A percentile compares a stretch with the other conserved stretches of the same genome.
Conservation (phyloP, 2,888 invertebrate species). For the Tricholauxania praeusta region DNA sequence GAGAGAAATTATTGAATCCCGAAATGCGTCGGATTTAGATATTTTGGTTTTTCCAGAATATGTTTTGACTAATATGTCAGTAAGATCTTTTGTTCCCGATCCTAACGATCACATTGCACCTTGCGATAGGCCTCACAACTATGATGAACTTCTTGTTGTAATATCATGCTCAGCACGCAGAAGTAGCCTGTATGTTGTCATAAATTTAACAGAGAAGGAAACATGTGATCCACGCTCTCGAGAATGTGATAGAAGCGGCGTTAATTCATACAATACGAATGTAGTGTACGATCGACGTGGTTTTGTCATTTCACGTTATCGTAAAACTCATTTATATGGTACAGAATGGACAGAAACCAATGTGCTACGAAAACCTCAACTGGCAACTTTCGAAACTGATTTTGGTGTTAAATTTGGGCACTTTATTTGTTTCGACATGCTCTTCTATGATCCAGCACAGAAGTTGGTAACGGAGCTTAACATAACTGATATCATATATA, state of each 20-base stretch:
- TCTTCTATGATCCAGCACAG: slow-evolving; percentile 79
- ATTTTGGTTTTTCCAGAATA: slow-evolving; percentile 85
- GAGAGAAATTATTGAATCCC: slow-evolving; percentile 55
- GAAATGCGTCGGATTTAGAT: slow-evolving; percentile 69
- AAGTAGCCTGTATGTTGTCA: slow-evolving; percentile 70
- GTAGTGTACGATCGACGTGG: slow-evolving; percentile 83
- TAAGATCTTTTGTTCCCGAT: slow-evolving; percentile 63
- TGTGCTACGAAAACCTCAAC: slow-evolving; percentile 68
- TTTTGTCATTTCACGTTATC: slow-evolving; percentile 72
- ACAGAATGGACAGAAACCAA: slow-evolving; percentile 70
- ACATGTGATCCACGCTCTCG: slow-evolving; percentile 27
- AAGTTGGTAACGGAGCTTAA: slow-evolving; percentile 60
- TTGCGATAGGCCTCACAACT: slow-evolving; percentile 56
- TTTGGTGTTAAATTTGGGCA: slow-evolving; percentile 84
- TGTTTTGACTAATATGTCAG: slow-evolving; percentile 61
- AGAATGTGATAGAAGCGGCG: slow-evolving; percentile 49
- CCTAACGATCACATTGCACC: slow-evolving; percentile 58
- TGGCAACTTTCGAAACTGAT: slow-evolving; percentile 78
- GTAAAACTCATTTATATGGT: slow-evolving; percentile 65
- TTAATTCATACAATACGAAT: slow-evolving; percentile 78
- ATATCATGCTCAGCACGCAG: slow-evolving; percentile 73
- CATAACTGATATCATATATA: slow-evolving; percentile 66
- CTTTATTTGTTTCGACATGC: slow-evolving; percentile 86
- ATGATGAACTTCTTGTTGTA: slow-evolving; percentile 53
- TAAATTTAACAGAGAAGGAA: slow-evolving; percentile 71